Evolutionary conservation across 2,113 vertebrate species (phyloP), one percentile per base, ranked within the genome.

Genomic region (Scolopax mira): DNA sequence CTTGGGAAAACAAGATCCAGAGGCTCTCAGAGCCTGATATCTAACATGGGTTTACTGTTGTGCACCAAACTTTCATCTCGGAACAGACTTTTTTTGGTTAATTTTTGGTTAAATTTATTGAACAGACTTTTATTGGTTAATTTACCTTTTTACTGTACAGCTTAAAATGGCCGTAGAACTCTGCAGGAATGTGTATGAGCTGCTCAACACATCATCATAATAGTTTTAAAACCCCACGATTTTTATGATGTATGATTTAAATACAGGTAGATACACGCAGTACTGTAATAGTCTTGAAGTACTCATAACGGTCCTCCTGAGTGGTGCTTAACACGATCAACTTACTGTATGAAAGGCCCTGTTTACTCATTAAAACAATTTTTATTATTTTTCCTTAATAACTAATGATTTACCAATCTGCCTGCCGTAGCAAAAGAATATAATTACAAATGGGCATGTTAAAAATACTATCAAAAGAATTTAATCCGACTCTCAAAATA

Each of bases 401-500:
- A 82, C 55, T 89, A 67, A 93, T 41, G 69, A 70, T 19, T 85
- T 94, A 31, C 46, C 70, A 61, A 61, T 82, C 66, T 65, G 55
- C 61, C 91, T 79, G 44, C 69, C 51, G 18, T n/a, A 69, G 52
- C 2, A 0, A 73, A 89, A 61, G n/a, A 80, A 90, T 37, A 23
- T 57, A 73, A 75, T 88, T 92, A 79, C 55, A 74, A 93, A 85
- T 42, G 79, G 41, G n/a, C 78, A 51, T 5, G 41, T 85, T 93
- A 81, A 94, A 96, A 96, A 92, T 72, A 60, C 54, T 80, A 81
- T 35, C 80, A 75, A 83, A 95, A 93, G 7, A 60, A 93, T 78
- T 80, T 65, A 92, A 90, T 84, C 64, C 79, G 85, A 70, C 88
- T 84, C 82, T 52, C 73, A 90, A 95, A 94, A 95, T 80, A 89